These are phyloP conservation scores for Adelges cooleyi DNA, from an alignment of 1,140 invertebrate species.

Conservation along the genomic window DNA sequence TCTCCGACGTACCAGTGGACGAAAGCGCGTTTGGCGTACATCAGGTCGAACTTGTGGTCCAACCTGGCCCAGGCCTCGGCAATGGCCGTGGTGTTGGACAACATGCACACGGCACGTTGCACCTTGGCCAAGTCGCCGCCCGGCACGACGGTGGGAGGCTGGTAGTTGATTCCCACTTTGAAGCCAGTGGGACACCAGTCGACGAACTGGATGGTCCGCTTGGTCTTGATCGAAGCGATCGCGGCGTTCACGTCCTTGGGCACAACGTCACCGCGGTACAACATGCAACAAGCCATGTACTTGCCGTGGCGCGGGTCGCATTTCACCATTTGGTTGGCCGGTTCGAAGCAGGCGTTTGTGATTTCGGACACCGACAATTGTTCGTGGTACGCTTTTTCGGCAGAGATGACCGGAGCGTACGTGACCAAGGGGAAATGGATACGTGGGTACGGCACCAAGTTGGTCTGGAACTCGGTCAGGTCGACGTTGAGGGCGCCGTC, in stretches of 20 bases:
- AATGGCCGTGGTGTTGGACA: constrained; percentile 75
- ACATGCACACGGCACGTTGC: constrained; percentile 72
- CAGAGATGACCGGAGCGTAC: constrained; percentile 52
- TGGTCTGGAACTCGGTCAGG: constrained; percentile 82
- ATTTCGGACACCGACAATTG: constrained; percentile 50
- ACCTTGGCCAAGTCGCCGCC: constrained; percentile 74
- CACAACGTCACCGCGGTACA: constrained; percentile 59
- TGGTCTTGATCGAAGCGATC: constrained; percentile 57
- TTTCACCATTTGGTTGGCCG: constrained; percentile 70
- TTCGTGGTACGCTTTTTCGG: constrained; percentile 53
- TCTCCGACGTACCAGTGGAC: constrained; percentile 42
- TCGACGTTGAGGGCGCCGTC: constrained; percentile 82
- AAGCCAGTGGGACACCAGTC: constrained; percentile 56
- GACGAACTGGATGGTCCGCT: constrained; percentile 50
- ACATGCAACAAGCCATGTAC: constrained; percentile 79
- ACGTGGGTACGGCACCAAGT: constrained; percentile 73
- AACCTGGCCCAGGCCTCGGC: constrained; percentile 72
- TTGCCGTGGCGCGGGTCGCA: constrained; percentile 67
- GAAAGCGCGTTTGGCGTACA: constrained; percentile 48
- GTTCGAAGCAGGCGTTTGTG: constrained; percentile 58
- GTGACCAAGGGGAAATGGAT: constrained; percentile 62
- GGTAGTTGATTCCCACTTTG: constrained; percentile 62
- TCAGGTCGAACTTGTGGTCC: constrained; percentile 52
- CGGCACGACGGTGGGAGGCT: constrained; percentile 69
- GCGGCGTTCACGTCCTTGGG: constrained; percentile 63